Base-by-base conservation (phyloP, 2,797 vertebrate species). In the Lophotriccus pileatus region DNA sequence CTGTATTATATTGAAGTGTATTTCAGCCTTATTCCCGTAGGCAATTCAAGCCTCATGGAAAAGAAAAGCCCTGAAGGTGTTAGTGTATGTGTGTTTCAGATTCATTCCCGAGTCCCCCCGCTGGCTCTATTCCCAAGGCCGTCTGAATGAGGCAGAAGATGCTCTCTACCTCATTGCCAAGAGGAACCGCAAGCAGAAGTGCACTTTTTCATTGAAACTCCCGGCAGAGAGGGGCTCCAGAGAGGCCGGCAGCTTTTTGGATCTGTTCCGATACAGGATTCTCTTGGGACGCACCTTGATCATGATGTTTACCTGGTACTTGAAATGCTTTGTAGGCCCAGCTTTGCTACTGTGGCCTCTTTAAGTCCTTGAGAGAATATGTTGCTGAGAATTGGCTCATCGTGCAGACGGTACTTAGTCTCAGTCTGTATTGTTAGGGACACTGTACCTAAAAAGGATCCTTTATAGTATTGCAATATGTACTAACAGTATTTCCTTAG, bases 41-140 rank as follows among this genome's bases (percentile, higher is more conserved):
- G 34, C 47, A 73, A 32, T 25, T 83, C 27, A 30, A 81, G 14
- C 49, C 21, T 76, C 4, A 3, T 2, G 36, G 69, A 67, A 53
- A 12, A 85, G 44, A 14, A 66, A 52, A 62, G 8, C 41, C 53
- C 72, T 92, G 7, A 79, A 56, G 15, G 6, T 39, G 36, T 62
- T 7, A 64, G 5, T 89, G 28, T 64, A 2, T 20, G 25, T 92
- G 59, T 90, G 64, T 97, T 98, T 92, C 96, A 98, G 98, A 78
- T 98, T 97, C 94, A 97, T 98, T 96, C 98, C 98, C 5, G 98
- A 98, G 92, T 98, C 98, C 10, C 98, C 98, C 14, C 98, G 98
- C 90, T 98, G 98, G 98, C 97, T 98, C 19, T 98, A 98, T 67
- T 97, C 98, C 23, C 98, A 98, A 94, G 98, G 98, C 80, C 97